A percentile compares a stretch with the other conserved stretches of the same genome.
Conservation (phyloP, 2,797 vertebrate species). For the Alca torda region DNA sequence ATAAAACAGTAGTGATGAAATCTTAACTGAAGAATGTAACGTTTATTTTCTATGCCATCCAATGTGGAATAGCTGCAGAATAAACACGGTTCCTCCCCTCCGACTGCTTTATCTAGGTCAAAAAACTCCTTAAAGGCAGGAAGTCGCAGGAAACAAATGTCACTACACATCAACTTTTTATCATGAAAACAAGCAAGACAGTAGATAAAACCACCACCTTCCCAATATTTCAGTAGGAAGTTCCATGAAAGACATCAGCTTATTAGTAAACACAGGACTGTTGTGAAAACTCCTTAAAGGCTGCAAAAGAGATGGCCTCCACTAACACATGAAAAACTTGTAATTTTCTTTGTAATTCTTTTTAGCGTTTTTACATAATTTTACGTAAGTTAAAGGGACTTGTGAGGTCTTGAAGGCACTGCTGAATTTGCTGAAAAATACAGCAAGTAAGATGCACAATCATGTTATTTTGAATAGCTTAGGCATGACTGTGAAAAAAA, state of each 20-base stretch:
- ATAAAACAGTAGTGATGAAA: neutral
- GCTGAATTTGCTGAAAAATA: neutral
- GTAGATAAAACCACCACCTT: constrained; percentile 40
- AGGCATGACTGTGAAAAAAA: neutral
- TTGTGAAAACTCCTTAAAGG: neutral
- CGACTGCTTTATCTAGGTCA: constrained; percentile 61
- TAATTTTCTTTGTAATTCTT: neutral
- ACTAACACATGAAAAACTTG: neutral
- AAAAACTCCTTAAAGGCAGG: constrained; percentile 67
- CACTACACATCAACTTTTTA: constrained; percentile 64
- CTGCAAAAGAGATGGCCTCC: neutral
- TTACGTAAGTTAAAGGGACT: neutral
- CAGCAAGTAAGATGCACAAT: neutral
- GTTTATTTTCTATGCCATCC: constrained; percentile 6
- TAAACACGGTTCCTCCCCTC: constrained; percentile 35
- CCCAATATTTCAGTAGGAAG: neutral
- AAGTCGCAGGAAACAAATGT: constrained; percentile 64
- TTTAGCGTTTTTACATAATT: neutral
- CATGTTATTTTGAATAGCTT: neutral
- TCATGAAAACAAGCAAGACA: constrained; percentile 42
- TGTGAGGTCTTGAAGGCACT: neutral
- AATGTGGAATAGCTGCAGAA: constrained; percentile 15
- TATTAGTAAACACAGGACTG: neutral
- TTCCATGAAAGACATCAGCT: neutral
- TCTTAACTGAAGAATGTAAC: neutral